Conservation (phyloP, 2,888 invertebrate species). For the Eupithecia subfuscata region DNA sequence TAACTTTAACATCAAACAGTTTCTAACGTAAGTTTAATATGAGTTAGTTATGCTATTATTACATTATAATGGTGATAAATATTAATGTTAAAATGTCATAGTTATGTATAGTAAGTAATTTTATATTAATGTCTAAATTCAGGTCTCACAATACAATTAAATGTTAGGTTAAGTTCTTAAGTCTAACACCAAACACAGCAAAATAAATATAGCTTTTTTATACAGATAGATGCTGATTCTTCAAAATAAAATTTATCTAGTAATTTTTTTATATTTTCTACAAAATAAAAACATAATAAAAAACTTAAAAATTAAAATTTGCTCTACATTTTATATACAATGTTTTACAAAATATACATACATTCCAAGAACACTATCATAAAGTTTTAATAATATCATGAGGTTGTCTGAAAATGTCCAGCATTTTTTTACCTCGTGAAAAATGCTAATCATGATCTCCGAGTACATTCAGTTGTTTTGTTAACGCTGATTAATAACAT, state of each 20-base stretch:
- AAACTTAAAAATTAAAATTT: neutral
- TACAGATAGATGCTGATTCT: slow-evolving; percentile 64
- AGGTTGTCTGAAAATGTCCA: neutral
- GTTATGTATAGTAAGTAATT: slow-evolving; percentile 3
- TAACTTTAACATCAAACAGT: slow-evolving; percentile 45
- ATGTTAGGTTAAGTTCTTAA: slow-evolving; percentile 23
- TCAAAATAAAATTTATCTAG: slow-evolving; percentile 38
- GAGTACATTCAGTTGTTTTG: neutral
- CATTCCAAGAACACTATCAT: slow-evolving; percentile 1
- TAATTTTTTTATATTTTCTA: neutral
- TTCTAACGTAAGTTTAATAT: slow-evolving; percentile 37
- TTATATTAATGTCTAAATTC: slow-evolving; percentile 57
- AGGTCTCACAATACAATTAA: slow-evolving; percentile 59
- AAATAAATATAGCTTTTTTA: slow-evolving; percentile 65
- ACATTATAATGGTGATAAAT: slow-evolving; percentile 18
- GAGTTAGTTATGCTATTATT: slow-evolving; percentile 15
- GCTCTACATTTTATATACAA: neutral
- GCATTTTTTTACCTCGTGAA: neutral
- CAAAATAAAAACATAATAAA: neutral
- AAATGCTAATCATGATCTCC: neutral
- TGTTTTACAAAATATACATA: neutral
- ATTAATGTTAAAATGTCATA: slow-evolving; percentile 5
- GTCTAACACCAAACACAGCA: slow-evolving; percentile 80
- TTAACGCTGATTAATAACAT: neutral
- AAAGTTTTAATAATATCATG: neutral